phyloP scores from a whole-genome alignment of 2,797 vertebrate species.

The Acrossocheilus fasciatus region DNA sequence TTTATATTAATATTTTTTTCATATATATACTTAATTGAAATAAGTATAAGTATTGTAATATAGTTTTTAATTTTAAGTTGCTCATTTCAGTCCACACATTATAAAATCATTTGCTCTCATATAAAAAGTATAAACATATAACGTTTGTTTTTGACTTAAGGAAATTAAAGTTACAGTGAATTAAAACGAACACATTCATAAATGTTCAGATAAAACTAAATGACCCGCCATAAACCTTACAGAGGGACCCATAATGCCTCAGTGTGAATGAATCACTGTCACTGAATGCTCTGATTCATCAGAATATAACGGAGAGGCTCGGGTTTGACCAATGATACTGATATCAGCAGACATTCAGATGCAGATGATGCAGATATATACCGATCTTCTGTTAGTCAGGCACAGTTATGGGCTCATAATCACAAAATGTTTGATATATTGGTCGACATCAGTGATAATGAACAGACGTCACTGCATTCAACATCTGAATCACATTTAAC shows the following conservation, averaged over 20 bases:
- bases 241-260: background rate
- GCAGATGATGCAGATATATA: background rate
- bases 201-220: conserved; percentile 6
- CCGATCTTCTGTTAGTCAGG: background rate
- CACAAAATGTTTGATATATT: background rate
- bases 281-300: background rate
- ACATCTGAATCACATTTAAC: background rate
- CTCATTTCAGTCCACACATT: background rate
- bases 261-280: background rate
- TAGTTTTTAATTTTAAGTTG: too few relatives aligned
- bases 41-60: too few relatives aligned
- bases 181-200: background rate
- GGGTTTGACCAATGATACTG: background rate
- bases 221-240: background rate
- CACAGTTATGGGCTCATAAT: background rate
- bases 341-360: too few relatives aligned
- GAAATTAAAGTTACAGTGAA: background rate
- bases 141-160: background rate
- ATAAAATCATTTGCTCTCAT: background rate
- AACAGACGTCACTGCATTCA: background rate
- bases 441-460: background rate
- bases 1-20: too few relatives aligned
- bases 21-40: too few relatives aligned
- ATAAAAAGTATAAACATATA: background rate
- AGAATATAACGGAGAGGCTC: too few relatives aligned